A percentile compares a stretch with the other conserved stretches of the same genome.
These are phyloP conservation scores for Saturnia japonica DNA, from an alignment of 2,888 invertebrate genomes.

Conservation along the genomic window DNA sequence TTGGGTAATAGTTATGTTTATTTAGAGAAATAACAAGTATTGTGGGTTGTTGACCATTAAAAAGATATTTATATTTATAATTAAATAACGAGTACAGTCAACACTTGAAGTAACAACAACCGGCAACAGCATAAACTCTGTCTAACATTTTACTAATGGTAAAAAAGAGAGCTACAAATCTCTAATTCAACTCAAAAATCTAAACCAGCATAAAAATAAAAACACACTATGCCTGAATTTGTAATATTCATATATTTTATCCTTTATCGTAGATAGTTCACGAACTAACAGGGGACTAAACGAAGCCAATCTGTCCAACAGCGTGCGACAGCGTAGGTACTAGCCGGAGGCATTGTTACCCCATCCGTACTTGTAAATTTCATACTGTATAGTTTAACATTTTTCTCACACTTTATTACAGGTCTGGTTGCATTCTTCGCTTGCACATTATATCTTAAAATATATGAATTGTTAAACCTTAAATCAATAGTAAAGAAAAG, in stretches of 20 bases:
- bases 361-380: conserved; percentile 24
- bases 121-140: background rate
- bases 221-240: background rate
- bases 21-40: background rate
- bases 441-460: background rate
- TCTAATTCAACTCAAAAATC: background rate
- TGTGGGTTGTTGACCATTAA: background rate
- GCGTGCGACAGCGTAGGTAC: conserved; percentile 22
- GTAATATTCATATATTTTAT: background rate
- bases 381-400: background rate
- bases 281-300: conserved; percentile 39
- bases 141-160: background rate
- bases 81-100: background rate
- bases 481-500: background rate
- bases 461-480: background rate
- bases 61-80: background rate
- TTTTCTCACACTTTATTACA: background rate
- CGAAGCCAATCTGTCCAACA: conserved; percentile 71
- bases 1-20: background rate
- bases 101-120: background rate
- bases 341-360: conserved; percentile 40
- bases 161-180: background rate
- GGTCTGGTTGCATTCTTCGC: background rate
- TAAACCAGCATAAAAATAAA: background rate
- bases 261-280: conserved; percentile 15